phyloP scores from a whole-genome alignment of 2,888 invertebrate genomes.

The Limenitis camilla region DNA sequence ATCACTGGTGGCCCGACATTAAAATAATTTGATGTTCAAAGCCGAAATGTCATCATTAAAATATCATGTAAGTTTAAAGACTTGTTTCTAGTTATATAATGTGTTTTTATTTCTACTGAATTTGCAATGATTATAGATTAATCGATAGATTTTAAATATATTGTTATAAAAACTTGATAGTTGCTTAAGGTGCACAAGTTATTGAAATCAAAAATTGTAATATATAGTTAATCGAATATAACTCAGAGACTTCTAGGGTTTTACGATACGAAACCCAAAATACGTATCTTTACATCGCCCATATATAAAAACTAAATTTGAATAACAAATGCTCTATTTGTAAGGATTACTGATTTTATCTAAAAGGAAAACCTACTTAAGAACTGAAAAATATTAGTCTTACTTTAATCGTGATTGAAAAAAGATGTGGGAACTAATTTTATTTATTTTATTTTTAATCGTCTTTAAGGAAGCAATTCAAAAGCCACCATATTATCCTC shows the following conservation, averaged over 20 bases:
- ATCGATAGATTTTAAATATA: too few species aligned
- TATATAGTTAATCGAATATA: too few species aligned
- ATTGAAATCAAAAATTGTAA: too few species aligned
- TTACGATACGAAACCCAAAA: not conserved
- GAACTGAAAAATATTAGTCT: constrained; percentile 1
- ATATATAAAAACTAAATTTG: not conserved
- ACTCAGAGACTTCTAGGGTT: not conserved
- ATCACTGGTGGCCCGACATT: constrained; percentile 22
- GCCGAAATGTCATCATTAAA: constrained; percentile 13
- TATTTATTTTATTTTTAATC: constrained; percentile 26
- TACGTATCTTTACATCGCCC: too few species aligned
- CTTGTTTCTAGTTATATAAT: too few species aligned
- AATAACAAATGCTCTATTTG: constrained; percentile 16
- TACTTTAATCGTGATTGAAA: constrained; percentile 2
- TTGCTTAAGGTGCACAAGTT: too few species aligned
- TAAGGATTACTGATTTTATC: constrained; percentile 18
- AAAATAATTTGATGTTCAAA: constrained; percentile 4
- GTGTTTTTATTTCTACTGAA: too few species aligned
- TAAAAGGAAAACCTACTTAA: constrained; percentile 1
- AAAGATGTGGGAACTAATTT: constrained; percentile 30
- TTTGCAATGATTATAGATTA: too few species aligned
- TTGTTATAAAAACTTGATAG: too few species aligned
- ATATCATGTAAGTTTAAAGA: too few species aligned
- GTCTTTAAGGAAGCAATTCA: constrained; percentile 22
- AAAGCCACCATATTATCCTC: constrained; percentile 31